Conservation (phyloP, 2,797 vertebrate species). For the Sparidentex hasta region DNA sequence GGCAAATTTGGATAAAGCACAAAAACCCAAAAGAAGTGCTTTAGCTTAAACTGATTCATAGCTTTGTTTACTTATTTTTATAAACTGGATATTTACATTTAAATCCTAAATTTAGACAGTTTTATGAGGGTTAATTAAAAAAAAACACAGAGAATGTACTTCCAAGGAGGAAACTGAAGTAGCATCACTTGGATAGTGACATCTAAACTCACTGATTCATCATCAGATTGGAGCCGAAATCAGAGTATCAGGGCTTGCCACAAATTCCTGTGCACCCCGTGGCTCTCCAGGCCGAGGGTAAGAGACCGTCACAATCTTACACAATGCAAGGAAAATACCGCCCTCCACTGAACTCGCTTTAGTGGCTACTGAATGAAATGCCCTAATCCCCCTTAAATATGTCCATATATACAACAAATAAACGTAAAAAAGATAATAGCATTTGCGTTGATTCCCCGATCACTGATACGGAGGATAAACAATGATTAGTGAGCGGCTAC, state of each 20-base stretch:
- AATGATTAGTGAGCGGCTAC: slow-evolving; percentile 75
- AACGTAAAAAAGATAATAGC: background rate
- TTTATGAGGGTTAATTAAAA: background rate
- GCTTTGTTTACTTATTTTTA: background rate
- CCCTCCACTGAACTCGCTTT: slow-evolving; percentile 11
- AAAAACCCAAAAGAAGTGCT: background rate
- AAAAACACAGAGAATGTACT: background rate
- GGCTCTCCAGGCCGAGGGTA: slow-evolving; percentile 56
- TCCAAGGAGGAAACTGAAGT: background rate
- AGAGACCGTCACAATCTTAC: slow-evolving; percentile 44
- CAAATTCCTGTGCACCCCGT: slow-evolving; percentile 15
- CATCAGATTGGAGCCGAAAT: no score
- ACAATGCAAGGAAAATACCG: slow-evolving; percentile 36
- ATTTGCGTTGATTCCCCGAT: slow-evolving; percentile 1
- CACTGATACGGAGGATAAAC: slow-evolving; percentile 44
- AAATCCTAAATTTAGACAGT: background rate
- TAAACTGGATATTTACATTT: slow-evolving; percentile 3
- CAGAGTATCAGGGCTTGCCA: slow-evolving; percentile 7
- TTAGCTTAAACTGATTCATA: background rate
- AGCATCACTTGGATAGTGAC: background rate
- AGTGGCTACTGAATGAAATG: background rate
- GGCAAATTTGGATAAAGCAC: background rate
- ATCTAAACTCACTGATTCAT: no score
- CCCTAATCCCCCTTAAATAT: background rate
- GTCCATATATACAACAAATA: background rate